Percentiles rank a stretch among this genome's conserved stretches.
phyloP scores from a whole-genome alignment of 2,113 vertebrate genomes.

The Bolborhynchus lineola region DNA sequence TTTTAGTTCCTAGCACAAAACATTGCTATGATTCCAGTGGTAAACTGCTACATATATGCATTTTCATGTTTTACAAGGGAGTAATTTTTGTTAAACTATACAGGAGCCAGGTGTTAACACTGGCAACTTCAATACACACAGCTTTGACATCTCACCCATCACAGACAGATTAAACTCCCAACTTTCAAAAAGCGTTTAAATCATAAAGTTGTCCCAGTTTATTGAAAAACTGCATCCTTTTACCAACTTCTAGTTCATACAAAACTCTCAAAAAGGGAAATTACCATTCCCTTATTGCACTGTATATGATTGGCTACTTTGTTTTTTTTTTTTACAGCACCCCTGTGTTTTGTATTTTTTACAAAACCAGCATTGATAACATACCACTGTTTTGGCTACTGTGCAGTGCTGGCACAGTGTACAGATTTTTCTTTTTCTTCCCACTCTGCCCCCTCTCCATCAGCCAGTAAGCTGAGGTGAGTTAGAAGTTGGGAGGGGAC shows the following conservation, averaged over 20 bases:
- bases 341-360: neutral
- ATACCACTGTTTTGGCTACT: neutral
- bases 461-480: neutral
- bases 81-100: neutral
- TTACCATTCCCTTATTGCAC: neutral
- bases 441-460: neutral
- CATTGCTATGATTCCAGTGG: neutral
- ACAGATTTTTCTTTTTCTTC: neutral
- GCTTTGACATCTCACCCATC: neutral
- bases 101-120: neutral
- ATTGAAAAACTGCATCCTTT: neutral
- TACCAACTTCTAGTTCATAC: neutral
- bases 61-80: neutral
- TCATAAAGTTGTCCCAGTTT: neutral
- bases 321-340: neutral
- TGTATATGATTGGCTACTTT: neutral
- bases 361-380: neutral
- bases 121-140: neutral
- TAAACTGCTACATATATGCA: neutral
- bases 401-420: neutral
- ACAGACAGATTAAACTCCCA: neutral
- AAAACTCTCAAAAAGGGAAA: neutral
- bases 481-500: neutral
- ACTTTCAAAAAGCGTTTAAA: neutral
- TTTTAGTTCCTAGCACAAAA: neutral